Percentiles rank a stretch among this genome's conserved stretches.
These are phyloP conservation scores for Nixonia krombeini DNA, from an alignment of 1,140 invertebrate species.

Conservation along the genomic window DNA sequence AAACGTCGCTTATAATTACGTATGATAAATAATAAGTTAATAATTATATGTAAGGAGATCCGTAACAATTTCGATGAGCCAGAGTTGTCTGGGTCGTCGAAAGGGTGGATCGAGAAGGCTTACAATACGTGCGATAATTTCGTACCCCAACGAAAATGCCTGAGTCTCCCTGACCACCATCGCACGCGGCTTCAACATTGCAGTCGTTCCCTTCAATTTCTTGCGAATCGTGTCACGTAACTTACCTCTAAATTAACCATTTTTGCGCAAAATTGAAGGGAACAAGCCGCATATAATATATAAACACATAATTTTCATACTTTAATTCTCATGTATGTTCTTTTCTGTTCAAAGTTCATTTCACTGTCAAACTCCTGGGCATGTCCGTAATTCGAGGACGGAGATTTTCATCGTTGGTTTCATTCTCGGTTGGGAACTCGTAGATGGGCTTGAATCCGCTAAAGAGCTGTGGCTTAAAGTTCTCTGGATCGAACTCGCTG, in stretches of 20 bases:
- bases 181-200: conserved; percentile 15
- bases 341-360: conserved; percentile 17
- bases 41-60: conserved; percentile 32
- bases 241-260: too few relatives aligned
- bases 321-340: too few relatives aligned
- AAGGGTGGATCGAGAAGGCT: conserved; percentile 20
- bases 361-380: conserved; percentile 36
- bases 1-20: not conserved
- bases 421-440: conserved; percentile 59
- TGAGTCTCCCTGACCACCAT: conserved; percentile 23
- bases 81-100: conserved; percentile 13
- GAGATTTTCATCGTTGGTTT: conserved; percentile 23
- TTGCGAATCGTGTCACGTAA: conserved; percentile 2
- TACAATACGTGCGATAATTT: conserved; percentile 20
- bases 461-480: conserved; percentile 78
- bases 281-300: conserved; percentile 1
- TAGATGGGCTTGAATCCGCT: conserved; percentile 81
- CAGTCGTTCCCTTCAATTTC: conserved; percentile 24
- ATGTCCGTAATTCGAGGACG: conserved; percentile 27
- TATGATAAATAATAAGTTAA: conserved; percentile 17
- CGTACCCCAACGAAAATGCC: conserved; percentile 15
- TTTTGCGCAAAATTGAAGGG: conserved; percentile 25
- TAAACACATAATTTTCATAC: not conserved
- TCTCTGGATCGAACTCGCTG: conserved; percentile 75
- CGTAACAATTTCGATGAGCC: conserved; percentile 25